These are phyloP conservation scores for Ephestia elutella DNA, from an alignment of 1,140 invertebrate species.

Conservation along the genomic window DNA sequence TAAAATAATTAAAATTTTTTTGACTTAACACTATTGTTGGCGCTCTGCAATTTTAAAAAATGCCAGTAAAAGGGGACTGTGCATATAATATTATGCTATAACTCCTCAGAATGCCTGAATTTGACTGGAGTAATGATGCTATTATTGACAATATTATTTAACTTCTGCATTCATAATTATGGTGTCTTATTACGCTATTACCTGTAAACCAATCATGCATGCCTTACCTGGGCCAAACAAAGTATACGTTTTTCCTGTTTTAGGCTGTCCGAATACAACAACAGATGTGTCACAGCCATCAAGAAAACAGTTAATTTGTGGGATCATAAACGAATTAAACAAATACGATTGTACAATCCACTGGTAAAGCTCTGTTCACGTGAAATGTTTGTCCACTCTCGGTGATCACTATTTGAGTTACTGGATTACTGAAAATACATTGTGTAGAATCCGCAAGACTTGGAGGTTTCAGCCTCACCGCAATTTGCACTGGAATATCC, in stretches of 20 bases:
- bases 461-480: conserved; percentile 73
- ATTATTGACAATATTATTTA: too few species aligned
- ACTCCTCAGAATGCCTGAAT: too few species aligned
- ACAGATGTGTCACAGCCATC: conserved; percentile 84
- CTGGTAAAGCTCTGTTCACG: conserved; percentile 77
- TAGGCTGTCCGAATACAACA: conserved; percentile 85
- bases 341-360: conserved; percentile 71
- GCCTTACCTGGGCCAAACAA: conserved; percentile 80
- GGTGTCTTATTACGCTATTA: too few species aligned
- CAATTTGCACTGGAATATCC: conserved; percentile 78
- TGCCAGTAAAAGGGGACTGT: too few species aligned
- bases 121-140: too few species aligned
- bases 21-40: too few species aligned
- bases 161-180: too few species aligned
- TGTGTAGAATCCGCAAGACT: conserved; percentile 66
- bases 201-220: neutral
- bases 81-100: too few species aligned
- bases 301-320: conserved; percentile 77
- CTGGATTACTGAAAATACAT: conserved; percentile 73
- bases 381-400: conserved; percentile 75
- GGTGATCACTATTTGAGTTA: conserved; percentile 74
- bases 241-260: conserved; percentile 86
- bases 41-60: too few species aligned
- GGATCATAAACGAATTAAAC: conserved; percentile 64
- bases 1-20: too few species aligned